phyloP scores from a whole-genome alignment of 2,888 invertebrate genomes.

The Eupithecia inturbata region DNA sequence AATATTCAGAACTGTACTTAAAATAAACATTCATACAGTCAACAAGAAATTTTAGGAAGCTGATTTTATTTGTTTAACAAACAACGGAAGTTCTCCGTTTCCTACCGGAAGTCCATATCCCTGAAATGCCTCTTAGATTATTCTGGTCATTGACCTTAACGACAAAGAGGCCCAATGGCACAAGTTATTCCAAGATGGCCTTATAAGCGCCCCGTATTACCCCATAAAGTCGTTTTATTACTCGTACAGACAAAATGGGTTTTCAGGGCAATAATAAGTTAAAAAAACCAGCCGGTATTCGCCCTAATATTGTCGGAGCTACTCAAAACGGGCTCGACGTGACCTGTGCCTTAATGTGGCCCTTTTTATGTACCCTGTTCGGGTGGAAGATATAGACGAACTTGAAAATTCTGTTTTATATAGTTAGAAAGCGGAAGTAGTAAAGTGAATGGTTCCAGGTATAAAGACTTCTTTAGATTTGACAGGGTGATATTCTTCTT shows the following conservation, averaged over 20 bases:
- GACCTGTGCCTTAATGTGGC: slow-evolving; percentile 65
- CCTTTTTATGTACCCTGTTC: slow-evolving; percentile 51
- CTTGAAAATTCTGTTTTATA: slow-evolving; percentile 29
- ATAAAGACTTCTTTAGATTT: no score
- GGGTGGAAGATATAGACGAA: slow-evolving; percentile 5
- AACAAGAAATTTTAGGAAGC: not conserved
- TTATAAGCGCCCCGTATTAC: slow-evolving; percentile 55
- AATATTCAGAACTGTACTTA: not conserved
- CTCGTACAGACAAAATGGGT: slow-evolving; percentile 68
- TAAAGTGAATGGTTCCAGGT: not conserved
- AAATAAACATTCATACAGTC: not conserved
- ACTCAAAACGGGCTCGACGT: slow-evolving; percentile 73
- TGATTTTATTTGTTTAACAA: not conserved
- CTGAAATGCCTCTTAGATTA: slow-evolving; percentile 3
- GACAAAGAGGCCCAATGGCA: slow-evolving; percentile 1
- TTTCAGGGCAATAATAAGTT: slow-evolving; percentile 71
- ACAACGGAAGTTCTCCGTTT: not conserved
- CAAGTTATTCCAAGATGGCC: slow-evolving; percentile 39
- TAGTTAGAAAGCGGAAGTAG: slow-evolving; percentile 2
- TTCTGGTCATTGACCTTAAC: slow-evolving; percentile 1
- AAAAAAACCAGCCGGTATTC: slow-evolving; percentile 66
- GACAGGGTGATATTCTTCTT: no score
- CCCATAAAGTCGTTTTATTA: slow-evolving; percentile 58
- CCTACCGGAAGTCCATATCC: not conserved
- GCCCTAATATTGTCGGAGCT: slow-evolving; percentile 70